Percentiles rank a stretch among this genome's conserved stretches.
These are phyloP conservation scores for Leptopterna dolabrata DNA, from an alignment of 2,888 invertebrate genomes.

Conservation along the genomic window DNA sequence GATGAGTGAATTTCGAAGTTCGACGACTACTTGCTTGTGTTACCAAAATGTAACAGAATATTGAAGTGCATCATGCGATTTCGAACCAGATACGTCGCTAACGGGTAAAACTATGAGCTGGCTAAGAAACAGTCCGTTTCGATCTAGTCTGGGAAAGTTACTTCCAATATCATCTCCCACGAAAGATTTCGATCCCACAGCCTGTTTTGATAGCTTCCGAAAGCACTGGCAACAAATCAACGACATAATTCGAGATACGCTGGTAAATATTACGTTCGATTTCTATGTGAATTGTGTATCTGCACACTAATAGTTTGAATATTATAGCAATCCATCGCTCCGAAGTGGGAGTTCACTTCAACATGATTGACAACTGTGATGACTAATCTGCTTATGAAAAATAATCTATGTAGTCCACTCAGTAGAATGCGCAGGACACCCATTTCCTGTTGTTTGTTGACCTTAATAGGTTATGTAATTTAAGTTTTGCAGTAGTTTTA, in stretches of 20 bases:
- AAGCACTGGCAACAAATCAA: slow-evolving; percentile 94
- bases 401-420: no score
- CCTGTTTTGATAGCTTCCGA: slow-evolving; percentile 92
- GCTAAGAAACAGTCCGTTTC: slow-evolving; percentile 75
- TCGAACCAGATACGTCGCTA: neutral
- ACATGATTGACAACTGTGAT: no score
- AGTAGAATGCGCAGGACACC: no score
- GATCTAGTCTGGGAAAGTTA: slow-evolving; percentile 72
- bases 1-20: neutral
- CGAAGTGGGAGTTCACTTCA: no score
- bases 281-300: neutral
- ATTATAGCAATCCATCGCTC: no score
- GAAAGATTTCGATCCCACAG: slow-evolving; percentile 83
- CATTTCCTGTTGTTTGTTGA: no score
- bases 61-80: neutral
- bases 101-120: slow-evolving; percentile 73
- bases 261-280: slow-evolving; percentile 68
- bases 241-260: slow-evolving; percentile 82
- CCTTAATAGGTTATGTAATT: no score
- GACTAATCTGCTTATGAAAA: no score
- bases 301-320: no score
- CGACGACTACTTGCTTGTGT: neutral
- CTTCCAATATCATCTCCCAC: slow-evolving; percentile 76
- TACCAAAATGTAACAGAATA: neutral
- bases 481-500: no score